phyloP scores from a whole-genome alignment of 2,113 vertebrate species.

The Istiophorus platypterus region DNA sequence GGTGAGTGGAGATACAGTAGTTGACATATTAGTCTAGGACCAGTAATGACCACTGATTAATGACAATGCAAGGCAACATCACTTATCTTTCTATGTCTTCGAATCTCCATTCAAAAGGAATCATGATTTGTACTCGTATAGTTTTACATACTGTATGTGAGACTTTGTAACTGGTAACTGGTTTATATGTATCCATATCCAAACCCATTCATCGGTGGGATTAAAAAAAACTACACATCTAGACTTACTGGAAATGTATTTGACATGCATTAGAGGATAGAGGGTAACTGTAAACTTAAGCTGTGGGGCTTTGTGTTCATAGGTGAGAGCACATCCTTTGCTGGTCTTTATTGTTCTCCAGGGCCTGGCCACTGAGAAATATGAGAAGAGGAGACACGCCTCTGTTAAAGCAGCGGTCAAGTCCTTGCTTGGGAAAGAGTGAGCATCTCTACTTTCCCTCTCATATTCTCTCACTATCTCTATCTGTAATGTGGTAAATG shows the following conservation, averaged over 20 bases:
- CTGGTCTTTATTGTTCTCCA: conserved; percentile 27
- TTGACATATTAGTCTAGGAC: conserved; percentile 4
- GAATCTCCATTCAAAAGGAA: neutral
- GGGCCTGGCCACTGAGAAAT: conserved; percentile 39
- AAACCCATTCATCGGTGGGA: neutral
- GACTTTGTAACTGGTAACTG: neutral
- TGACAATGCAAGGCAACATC: neutral
- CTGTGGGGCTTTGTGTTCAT: conserved; percentile 17
- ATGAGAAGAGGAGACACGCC: conserved; percentile 67
- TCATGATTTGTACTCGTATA: neutral
- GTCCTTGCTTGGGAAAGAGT: conserved; percentile 69
- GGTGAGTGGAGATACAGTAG: conserved; percentile 63
- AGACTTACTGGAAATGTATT: conserved; percentile 11
- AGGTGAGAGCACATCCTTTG: conserved; percentile 37
- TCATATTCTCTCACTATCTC: conserved; percentile 23
- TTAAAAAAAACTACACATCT: neutral
- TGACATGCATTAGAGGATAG: conserved; percentile 5
- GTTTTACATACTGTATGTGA: neutral
- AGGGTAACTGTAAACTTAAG: neutral
- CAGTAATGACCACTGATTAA: neutral
- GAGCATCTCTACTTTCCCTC: conserved; percentile 39
- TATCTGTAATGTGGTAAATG: conserved; percentile 36
- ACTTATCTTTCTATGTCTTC: neutral
- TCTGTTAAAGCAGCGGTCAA: conserved; percentile 72
- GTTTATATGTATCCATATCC: neutral